Evolutionary conservation across 2,797 vertebrate species (phyloP).

Genomic region (Pangasius sanitwongsei): DNA sequence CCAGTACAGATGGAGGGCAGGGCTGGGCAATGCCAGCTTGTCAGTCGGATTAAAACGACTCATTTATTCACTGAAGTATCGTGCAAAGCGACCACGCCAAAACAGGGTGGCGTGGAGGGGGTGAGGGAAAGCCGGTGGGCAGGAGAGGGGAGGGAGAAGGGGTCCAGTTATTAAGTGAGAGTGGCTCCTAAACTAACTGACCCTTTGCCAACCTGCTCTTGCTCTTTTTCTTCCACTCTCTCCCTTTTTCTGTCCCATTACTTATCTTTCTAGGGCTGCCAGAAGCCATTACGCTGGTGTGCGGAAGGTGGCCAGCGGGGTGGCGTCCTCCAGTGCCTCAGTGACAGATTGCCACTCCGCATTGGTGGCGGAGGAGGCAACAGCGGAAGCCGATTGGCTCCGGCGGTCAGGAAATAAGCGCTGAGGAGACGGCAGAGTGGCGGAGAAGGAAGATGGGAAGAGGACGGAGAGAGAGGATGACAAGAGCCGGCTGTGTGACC

Average conservation of each 20-base stretch:
- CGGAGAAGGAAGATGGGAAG: conserved; percentile 71
- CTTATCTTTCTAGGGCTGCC: conserved; percentile 85
- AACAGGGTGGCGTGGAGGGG: conserved; percentile 74
- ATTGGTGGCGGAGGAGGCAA: conserved; percentile 88
- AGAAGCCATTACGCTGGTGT: conserved; percentile 98
- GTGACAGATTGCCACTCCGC: conserved; percentile 98
- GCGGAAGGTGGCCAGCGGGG: conserved; percentile 96
- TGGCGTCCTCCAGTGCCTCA: conserved; percentile 89
- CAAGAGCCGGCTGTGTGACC: conserved; percentile 80
- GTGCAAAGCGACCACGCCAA: conserved; percentile 94
- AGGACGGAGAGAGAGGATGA: conserved; percentile 73
- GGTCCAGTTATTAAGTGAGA: conserved; percentile 70
- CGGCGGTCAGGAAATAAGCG: conserved; percentile 91
- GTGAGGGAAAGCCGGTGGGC: conserved; percentile 61
- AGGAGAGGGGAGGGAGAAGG: conserved; percentile 46
- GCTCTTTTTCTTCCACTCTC: conserved; percentile 32
- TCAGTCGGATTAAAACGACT: conserved; percentile 99
- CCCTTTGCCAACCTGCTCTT: conserved; percentile 62
- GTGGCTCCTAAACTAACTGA: conserved; percentile 76
- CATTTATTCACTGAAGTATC: conserved; percentile 99
- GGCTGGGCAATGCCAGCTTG: conserved; percentile 98
- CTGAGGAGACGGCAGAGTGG: conserved; percentile 73
- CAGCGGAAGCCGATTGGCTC: conserved; percentile 91
- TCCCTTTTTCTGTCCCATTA: conserved; percentile 67
- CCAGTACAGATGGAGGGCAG: conserved; percentile 99